These are phyloP conservation scores for Chrysaora quinquecirrha DNA, from an alignment of 30 jellyfish, hydroid and myxozoan genomes.

Conservation along the genomic window DNA sequence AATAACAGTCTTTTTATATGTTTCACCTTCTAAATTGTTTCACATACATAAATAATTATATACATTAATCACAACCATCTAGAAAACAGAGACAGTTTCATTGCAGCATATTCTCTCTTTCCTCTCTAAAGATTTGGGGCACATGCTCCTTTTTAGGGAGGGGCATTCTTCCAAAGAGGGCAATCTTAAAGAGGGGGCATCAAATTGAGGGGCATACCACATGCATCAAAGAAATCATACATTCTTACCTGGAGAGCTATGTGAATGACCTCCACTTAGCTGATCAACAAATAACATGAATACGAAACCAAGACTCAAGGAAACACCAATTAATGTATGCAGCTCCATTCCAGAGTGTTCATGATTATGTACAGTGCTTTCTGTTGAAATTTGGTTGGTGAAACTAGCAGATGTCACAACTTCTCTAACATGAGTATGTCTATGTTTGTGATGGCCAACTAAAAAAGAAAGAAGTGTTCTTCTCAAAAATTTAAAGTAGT, in stretches of 20 bases:
- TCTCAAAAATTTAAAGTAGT: background rate
- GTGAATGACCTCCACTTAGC: conserved; percentile 92
- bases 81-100: no score
- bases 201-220: no score
- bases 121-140: no score
- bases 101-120: no score
- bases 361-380: conserved; percentile 25
- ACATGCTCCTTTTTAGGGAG: no score
- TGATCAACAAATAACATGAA: conserved; percentile 95
- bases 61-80: no score
- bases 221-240: no score
- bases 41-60: no score
- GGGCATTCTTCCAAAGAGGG: no score
- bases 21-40: no score
- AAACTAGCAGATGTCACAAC: conserved; percentile 19
- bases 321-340: conserved; percentile 91
- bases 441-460: conserved; percentile 17
- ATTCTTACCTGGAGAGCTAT: conserved; percentile 72
- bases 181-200: no score
- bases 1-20: no score
- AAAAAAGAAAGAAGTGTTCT: background rate
- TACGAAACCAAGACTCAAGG: conserved; percentile 85
- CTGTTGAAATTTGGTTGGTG: background rate
- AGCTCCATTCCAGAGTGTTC: conserved; percentile 67
- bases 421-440: background rate